phyloP scores from a whole-genome alignment of 2,113 vertebrate species.

The Seriola quinqueradiata region DNA sequence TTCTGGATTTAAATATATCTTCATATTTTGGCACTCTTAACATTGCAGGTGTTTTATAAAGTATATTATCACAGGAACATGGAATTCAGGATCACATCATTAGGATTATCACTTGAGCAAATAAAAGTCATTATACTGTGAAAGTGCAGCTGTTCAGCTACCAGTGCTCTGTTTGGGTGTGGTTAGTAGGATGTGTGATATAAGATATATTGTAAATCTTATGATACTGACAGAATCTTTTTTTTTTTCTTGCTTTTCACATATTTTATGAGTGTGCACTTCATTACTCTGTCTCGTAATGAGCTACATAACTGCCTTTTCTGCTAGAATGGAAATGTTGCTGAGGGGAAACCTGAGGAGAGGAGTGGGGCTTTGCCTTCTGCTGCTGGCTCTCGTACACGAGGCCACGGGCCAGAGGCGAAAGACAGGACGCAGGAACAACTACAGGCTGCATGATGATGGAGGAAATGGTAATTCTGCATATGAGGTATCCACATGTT shows the following conservation, averaged over 20 bases:
- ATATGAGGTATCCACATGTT: conserved; percentile 46
- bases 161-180: conserved; percentile 15
- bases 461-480: conserved; percentile 78
- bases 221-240: too few species aligned
- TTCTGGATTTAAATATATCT: background rate
- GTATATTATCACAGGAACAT: background rate
- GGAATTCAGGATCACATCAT: background rate
- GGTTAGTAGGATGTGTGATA: conserved; percentile 5
- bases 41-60: conserved; percentile 2
- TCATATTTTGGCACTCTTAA: background rate
- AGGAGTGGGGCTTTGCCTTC: conserved; percentile 72
- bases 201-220: background rate
- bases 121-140: background rate
- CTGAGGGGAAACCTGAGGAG: conserved; percentile 82
- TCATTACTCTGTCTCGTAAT: background rate
- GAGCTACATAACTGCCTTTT: background rate
- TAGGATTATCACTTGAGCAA: background rate
- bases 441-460: conserved; percentile 70
- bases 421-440: conserved; percentile 76
- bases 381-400: conserved; percentile 79
- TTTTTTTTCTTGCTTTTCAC: background rate
- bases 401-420: conserved; percentile 79
- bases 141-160: background rate
- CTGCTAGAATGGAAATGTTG: conserved; percentile 64
- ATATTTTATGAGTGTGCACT: background rate